phyloP scores from a whole-genome alignment of 2,888 invertebrate species.

The Dryobota labecula region DNA sequence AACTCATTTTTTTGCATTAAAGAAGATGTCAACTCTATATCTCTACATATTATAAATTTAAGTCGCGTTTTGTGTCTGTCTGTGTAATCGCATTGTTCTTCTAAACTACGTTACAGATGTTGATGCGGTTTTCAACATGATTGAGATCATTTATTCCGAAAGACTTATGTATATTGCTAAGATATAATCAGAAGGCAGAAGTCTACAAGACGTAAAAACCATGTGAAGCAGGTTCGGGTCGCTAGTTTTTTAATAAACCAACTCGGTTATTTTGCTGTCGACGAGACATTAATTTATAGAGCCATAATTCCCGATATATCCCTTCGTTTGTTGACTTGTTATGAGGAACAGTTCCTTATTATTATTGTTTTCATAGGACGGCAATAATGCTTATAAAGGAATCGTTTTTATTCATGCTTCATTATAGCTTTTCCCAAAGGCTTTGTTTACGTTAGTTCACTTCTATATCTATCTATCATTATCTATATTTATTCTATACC shows the following conservation, averaged over 20 bases:
- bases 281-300: slow-evolving; percentile 15
- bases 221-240: no score
- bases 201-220: neutral
- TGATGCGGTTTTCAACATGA: neutral
- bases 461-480: no score
- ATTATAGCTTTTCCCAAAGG: neutral
- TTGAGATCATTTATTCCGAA: neutral
- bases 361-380: slow-evolving; percentile 36
- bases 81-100: neutral
- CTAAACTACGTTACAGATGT: neutral
- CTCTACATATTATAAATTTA: neutral
- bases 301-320: slow-evolving; percentile 21
- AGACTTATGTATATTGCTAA: neutral
- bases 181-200: no score
- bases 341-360: slow-evolving; percentile 9
- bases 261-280: slow-evolving; percentile 18
- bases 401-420: slow-evolving; percentile 9
- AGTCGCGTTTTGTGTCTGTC: no score
- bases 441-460: no score
- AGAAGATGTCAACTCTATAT: neutral
- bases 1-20: slow-evolving; percentile 1
- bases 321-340: slow-evolving; percentile 38
- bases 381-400: slow-evolving; percentile 12
- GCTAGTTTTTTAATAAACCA: slow-evolving; percentile 19
- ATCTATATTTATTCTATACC: no score